phyloP scores from a whole-genome alignment of 2,888 invertebrate genomes.

The Cantharis lateralis region DNA sequence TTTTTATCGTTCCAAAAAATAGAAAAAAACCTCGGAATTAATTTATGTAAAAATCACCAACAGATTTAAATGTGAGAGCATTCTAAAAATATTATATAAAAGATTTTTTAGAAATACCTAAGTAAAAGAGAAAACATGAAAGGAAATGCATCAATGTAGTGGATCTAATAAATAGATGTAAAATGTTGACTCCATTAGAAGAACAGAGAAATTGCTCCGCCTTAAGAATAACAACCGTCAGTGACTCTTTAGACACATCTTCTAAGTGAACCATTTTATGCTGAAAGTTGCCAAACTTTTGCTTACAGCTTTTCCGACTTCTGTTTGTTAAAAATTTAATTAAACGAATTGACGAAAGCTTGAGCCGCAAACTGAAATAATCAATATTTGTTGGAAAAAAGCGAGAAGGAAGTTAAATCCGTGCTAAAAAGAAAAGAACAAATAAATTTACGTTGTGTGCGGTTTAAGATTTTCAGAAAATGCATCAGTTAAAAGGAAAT shows the following conservation, averaged over 20 bases:
- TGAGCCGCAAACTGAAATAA: neutral
- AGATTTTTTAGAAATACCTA: neutral
- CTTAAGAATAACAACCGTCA: slow-evolving; percentile 23
- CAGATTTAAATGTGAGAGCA: neutral
- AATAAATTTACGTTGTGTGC: neutral
- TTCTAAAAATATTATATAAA: neutral
- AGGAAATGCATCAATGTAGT: slow-evolving; percentile 28
- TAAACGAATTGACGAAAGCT: neutral
- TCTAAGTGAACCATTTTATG: slow-evolving; percentile 21
- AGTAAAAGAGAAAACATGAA: slow-evolving; percentile 12
- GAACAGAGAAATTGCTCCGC: slow-evolving; percentile 28
- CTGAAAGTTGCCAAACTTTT: neutral
- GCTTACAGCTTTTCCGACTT: neutral
- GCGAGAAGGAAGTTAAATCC: neutral
- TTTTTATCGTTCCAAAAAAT: no score
- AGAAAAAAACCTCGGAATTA: no score
- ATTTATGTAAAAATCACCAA: no score
- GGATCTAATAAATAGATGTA: slow-evolving; percentile 30
- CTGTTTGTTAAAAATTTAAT: neutral
- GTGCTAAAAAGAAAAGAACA: neutral
- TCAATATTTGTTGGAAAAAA: neutral
- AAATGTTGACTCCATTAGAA: slow-evolving; percentile 35
- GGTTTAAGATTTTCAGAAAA: slow-evolving; percentile 14
- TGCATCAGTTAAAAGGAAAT: slow-evolving; percentile 40
- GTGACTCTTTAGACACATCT: slow-evolving; percentile 19